Base-by-base conservation (phyloP, 2,797 vertebrate genomes). In the Hoplostethus atlanticus region DNA sequence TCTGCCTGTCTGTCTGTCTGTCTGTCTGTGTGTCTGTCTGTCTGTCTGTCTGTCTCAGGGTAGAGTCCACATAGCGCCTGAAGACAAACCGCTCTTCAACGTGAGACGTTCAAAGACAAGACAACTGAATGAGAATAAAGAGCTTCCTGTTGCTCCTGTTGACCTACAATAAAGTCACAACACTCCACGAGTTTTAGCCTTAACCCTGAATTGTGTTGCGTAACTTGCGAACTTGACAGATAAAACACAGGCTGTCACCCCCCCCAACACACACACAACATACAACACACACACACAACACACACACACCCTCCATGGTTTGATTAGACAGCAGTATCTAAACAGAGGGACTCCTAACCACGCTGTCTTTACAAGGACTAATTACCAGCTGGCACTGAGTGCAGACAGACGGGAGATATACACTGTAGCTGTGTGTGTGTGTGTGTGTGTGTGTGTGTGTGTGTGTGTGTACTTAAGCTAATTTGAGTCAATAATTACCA, bases 281-380 rank as follows among this genome's bases (percentile, higher is more conserved):
- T 1, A 21, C 21, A 21, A 21, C 21, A 21, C 21, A 21, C 21
- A 21, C 21, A 21, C 21, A 21, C 21, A 21, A 21, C 21, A 21
- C 21, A 21, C 21, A 21, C 21, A 21, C 21, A 21, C 66, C 36
- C 76, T 60, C 60, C 17, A 73, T 76, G 84, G 82, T 89, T 85
- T 84, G 85, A 91, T 80, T 85, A 88, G 90, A 91, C 87, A 83
- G 87, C 86, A 81, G 82, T 67, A 89, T 83, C 89, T 84, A 91
- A 89, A 91, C 91, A 89, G 82, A 81, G 80, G 83, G 88, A 90
- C 82, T 88, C 85, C 86, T 89, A 87, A 89, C 87, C 72, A 77
- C 81, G 80, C 84, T 80, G 87, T 85, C 86, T 89, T 86, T 85
- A 91, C 86, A 85, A 80, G 77, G 81, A 90, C 88, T 92, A 92